Base-by-base conservation (phyloP, 2,113 vertebrate species). In the Fukomys damarensis region DNA sequence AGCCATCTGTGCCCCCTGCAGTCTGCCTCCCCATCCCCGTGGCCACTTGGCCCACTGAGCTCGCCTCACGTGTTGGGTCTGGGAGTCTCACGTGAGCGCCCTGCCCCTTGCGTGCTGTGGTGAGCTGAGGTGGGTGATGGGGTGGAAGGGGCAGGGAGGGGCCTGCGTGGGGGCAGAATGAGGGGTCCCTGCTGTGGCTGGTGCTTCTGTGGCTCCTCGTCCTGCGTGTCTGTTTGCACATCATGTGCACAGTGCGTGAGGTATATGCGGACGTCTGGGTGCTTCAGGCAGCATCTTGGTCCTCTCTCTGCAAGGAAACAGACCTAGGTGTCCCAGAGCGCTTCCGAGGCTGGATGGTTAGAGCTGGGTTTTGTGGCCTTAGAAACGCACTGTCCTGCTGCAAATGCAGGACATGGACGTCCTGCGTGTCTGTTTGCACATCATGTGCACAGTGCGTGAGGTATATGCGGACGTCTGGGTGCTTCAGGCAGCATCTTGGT, bases 261-360 rank as follows among this genome's bases (percentile, higher is more conserved):
- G 35, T 1, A 4, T 2, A 4, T 13, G 26, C 0, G 7, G 49
- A 52, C 2, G 22, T 56, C 3, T 66, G 10, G 35, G 28, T 52
- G 84, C 56, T 70, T 12, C 72, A 41, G 54, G 35, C 9, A 59
- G 49, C 65, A 6, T 20, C 38, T 54, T 20, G 1, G 20, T 19
- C 35, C 56, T 24, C 2, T 49, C 59, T 56, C 68, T n/a, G 2
- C 35, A 26, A 88, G 52, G 65, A 80, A 49, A 5, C 4, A 52
- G 65, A 74, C 52, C 58, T 10, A 58, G 22, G 89, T 54, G 54
- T 11, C 5, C 76, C 35, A 58, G 61, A 35, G 26, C 3, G 1
- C 88, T 84, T 83, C 43, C n/a, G 7, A 59, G 19, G 49, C 77
- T 38, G 17, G 66, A 22, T 20, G 19, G 8, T 87, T 56, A 74